phyloP scores from a whole-genome alignment of 2,797 vertebrate species.

The Enteromius paludinosus region DNA sequence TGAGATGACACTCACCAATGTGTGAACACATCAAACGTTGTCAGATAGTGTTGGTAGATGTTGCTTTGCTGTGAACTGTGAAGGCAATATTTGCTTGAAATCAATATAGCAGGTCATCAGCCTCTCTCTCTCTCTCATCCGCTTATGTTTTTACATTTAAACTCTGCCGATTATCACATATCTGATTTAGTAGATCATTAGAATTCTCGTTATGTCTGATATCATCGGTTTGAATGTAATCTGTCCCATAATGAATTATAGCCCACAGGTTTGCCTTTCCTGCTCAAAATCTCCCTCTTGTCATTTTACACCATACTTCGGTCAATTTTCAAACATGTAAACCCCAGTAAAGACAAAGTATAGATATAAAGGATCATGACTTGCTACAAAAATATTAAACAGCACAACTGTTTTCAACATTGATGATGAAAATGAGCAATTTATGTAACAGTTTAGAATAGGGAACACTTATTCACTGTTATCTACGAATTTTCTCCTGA shows the following conservation, averaged over 20 bases:
- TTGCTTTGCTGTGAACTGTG: conserved; percentile 40
- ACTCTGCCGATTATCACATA: neutral
- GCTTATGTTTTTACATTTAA: neutral
- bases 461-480: too few relatives aligned
- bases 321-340: neutral
- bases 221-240: neutral
- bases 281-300: neutral
- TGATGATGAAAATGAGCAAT: too few relatives aligned
- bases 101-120: conserved; percentile 33
- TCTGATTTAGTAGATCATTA: neutral
- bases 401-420: neutral
- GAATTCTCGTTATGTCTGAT: neutral
- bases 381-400: neutral
- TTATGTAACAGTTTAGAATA: too few relatives aligned
- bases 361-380: neutral
- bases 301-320: neutral
- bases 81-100: conserved; percentile 41
- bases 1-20: neutral
- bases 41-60: conserved; percentile 18
- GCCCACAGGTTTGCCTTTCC: neutral
- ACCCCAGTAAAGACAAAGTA: too few relatives aligned
- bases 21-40: conserved; percentile 37
- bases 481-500: too few relatives aligned
- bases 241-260: neutral
- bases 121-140: neutral